Evolutionary conservation across 2,797 vertebrate species (phyloP).

Genomic region (Danio choprae): DNA sequence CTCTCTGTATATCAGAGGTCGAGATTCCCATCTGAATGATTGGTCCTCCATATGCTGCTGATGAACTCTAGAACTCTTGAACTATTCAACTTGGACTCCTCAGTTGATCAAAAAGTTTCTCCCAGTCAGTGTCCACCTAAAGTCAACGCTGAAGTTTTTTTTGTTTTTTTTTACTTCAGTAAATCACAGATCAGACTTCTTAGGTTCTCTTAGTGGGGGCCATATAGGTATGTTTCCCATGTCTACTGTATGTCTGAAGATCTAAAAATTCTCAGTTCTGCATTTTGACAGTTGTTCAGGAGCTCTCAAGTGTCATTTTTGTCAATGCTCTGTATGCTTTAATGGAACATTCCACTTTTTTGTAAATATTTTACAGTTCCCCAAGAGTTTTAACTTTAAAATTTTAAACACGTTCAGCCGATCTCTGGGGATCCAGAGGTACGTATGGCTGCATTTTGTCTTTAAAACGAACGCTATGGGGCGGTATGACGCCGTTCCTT

Average conservation of each 20-base stretch:
- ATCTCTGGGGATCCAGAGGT: too few relatives aligned
- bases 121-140: background rate
- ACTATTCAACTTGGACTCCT: slow-evolving; percentile 36
- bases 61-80: slow-evolving; percentile 39
- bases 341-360: too few relatives aligned
- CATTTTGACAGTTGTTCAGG: too few relatives aligned
- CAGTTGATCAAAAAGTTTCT: slow-evolving; percentile 23
- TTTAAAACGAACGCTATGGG: too few relatives aligned
- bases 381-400: too few relatives aligned
- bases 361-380: too few relatives aligned
- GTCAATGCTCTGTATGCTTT: too few relatives aligned
- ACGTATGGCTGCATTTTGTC: too few relatives aligned
- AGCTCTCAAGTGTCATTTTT: too few relatives aligned
- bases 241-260: background rate
- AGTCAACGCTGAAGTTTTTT: background rate
- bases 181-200: background rate
- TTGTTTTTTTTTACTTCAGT: background rate
- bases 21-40: slow-evolving; percentile 27
- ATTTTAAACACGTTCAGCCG: too few relatives aligned
- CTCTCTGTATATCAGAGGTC: too few relatives aligned
- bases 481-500: too few relatives aligned
- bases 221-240: background rate
- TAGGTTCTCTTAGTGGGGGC: background rate
- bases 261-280: background rate
- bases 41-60: slow-evolving; percentile 10